Base-by-base conservation (phyloP, 92 coral and sea anemone genomes). In the Zoanthus sansibaricus region DNA sequence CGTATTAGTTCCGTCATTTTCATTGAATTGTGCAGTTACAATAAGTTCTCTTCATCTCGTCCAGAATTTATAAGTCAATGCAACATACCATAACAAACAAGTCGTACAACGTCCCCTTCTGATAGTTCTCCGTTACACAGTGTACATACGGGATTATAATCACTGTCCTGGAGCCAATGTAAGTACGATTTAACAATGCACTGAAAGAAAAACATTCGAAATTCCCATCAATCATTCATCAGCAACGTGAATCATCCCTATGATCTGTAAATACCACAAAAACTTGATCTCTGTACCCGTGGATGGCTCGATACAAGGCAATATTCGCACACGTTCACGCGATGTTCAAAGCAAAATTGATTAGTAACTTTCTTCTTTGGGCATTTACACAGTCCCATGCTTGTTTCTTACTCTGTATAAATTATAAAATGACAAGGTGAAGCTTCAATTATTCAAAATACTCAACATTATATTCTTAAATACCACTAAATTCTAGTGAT, bases 261-360 rank as follows among this genome's bases (percentile, higher is more conserved):
- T 9, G 52, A 71, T 11, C 51, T 18, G 14, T 14, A 44, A 69
- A 69, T 3, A 8, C 25, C 9, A 61, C 4, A 25, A 69, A 33
- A 9, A 5, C 30, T 6, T 44, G 74, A 69, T 69, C 31, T 69
- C 46, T 69, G 15, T 83, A 97, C 99, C 90, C 91, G 86, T 0
- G 99, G 92, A 82, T 97, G 99, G 72, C 73, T 92, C 15, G 98
- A 92, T 47, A 94, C 99, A 30, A 97, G 92, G 78, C 99, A 97
- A 80, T 90, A 92, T 92, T 97, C 99, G 73, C 99, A 95, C 58
- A 97, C 99, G 82, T 97, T 97, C 58, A 97, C 98, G 47, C 99
- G 99, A 87, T 97, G 99, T 97, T 97, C 99, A 73, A 97, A 97
- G 96, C 99, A 97, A 86, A 97, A 97, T 67, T 97, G 99, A 37